phyloP scores from a whole-genome alignment of 2,888 invertebrate species.

The Metallyticus violacea region DNA sequence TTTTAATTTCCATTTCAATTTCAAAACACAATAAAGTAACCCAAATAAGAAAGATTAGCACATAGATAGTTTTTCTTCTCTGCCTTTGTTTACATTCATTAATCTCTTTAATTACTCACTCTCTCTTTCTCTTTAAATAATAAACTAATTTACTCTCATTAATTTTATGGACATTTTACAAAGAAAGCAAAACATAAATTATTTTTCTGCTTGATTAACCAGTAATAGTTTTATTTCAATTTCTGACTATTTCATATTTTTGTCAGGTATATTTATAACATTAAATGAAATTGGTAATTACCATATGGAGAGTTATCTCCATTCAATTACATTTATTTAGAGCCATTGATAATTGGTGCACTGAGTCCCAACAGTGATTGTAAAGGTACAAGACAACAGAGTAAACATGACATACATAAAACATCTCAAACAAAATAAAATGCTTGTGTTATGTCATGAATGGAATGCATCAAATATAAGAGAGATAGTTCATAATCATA shows the following conservation, averaged over 20 bases:
- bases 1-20: not conserved
- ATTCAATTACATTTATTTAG: not conserved
- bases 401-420: not conserved
- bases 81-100: not conserved
- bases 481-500: not conserved
- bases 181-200: not conserved
- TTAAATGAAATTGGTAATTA: not conserved
- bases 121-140: not conserved
- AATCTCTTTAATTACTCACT: not conserved
- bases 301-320: not conserved
- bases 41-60: not conserved
- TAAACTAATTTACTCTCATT: not conserved
- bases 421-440: not conserved
- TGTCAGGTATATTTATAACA: not conserved
- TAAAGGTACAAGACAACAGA: not conserved
- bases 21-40: not conserved
- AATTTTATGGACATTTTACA: not conserved
- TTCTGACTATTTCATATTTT: not conserved
- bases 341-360: conserved; percentile 3
- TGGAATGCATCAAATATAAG: not conserved
- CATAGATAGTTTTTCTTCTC: not conserved
- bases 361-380: not conserved
- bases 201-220: not conserved
- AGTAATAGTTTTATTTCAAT: not conserved
- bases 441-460: not conserved